Conservation (phyloP, 2,888 invertebrate genomes). For the Nebria salina region DNA sequence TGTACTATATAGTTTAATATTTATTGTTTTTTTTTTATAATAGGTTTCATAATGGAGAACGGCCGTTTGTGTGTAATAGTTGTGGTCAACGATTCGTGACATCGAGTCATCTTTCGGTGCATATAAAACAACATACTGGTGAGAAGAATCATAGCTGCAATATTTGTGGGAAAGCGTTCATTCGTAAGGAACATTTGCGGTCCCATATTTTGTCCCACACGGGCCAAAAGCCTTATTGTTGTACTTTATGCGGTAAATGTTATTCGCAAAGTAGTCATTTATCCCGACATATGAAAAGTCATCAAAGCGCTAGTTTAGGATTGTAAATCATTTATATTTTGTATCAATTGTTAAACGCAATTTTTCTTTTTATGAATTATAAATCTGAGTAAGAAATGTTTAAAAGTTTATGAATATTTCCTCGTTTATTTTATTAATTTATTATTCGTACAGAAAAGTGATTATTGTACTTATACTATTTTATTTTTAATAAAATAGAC, state of each 20-base stretch:
- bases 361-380: too few species aligned
- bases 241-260: conserved; percentile 62
- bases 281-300: conserved; percentile 55
- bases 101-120: conserved; percentile 56
- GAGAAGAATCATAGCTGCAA: conserved; percentile 60
- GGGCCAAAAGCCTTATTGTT: conserved; percentile 69
- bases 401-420: too few species aligned
- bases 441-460: too few species aligned
- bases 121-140: conserved; percentile 56
- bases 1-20: background rate
- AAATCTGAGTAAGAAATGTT: too few species aligned
- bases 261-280: conserved; percentile 57
- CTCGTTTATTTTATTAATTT: too few species aligned
- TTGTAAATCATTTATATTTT: background rate
- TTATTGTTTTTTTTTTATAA: background rate
- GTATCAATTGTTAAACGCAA: background rate
- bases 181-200: conserved; percentile 63
- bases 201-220: conserved; percentile 68
- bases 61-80: conserved; percentile 53
- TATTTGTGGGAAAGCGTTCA: conserved; percentile 64
- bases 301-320: conserved; percentile 44
- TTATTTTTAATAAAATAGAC: too few species aligned
- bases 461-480: too few species aligned
- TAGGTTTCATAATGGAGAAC: conserved; percentile 56
- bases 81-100: conserved; percentile 56